Base-by-base conservation (phyloP, 2,113 vertebrate species). In the Etheostoma cragini region DNA sequence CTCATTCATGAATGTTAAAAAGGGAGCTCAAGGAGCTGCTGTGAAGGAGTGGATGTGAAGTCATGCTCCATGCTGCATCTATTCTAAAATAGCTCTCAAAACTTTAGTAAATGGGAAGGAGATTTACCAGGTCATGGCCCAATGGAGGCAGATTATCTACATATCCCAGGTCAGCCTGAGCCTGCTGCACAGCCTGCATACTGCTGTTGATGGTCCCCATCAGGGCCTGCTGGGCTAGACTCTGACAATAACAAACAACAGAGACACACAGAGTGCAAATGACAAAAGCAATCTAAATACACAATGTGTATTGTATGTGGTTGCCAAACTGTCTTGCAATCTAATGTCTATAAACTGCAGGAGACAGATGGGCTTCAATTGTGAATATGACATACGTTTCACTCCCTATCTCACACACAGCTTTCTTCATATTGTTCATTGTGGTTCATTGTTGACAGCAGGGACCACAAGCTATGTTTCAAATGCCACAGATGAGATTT, bases 201-300 rank as follows among this genome's bases (percentile, higher is more conserved):
- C 98, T 99, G 54, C 96, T 98, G 91, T 97, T 99, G 90, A 99
- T 99, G 73, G 98, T 99, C 1, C 98, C 98, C 98, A 99, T 98
- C 60, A 99, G 92, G 35, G 98, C 98, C 90, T 99, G 98, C 94
- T 99, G 98, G 60, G 98, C 98, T 1, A 97, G 96, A 60, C 97
- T 99, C 98, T 99, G 94, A 70, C 5, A 71, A 84, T 35, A 80
- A 61, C 87, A 90, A 83, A 85, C 62, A 77, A 61, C 21, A 87
- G 35, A 89, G 47, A 73, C 22, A 73, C 14, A 45, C 50, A n/a
- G 13, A 24, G 12, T 70, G 65, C 14, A 66, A 30, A 56, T 33
- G 56, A 70, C 42, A 74, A 71, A 87, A 76, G 69, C 42, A 62
- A 63, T 72, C 21, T 38, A 63, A 64, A 62, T 30, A 67, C 21